Evolutionary conservation across 2,888 invertebrate genomes (phyloP).

Genomic region (Nymphalis polychloros): DNA sequence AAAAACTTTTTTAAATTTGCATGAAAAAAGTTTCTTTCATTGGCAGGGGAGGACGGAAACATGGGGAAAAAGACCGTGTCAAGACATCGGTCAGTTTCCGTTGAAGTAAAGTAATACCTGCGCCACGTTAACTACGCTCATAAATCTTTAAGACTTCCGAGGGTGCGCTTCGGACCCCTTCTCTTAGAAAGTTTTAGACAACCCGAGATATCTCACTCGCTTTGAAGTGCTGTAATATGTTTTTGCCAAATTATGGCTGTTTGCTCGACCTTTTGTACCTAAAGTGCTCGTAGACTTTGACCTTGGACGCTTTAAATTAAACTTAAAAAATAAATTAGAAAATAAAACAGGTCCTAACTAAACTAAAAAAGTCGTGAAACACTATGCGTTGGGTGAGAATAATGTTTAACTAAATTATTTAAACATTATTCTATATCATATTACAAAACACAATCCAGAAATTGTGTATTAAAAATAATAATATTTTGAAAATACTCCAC

Average conservation of each 20-base stretch:
- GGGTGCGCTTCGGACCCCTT: constrained; percentile 64
- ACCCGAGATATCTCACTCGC: constrained; percentile 22
- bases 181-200: constrained; percentile 41
- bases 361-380: neutral
- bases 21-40: constrained; percentile 9
- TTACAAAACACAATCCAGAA: no score
- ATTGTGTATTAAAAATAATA: no score
- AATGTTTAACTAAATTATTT: no score
- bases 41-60: neutral
- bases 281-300: neutral
- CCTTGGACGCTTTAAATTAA: neutral
- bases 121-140: constrained; percentile 70
- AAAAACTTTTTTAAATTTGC: neutral
- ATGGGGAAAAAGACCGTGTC: constrained; percentile 42
- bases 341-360: neutral
- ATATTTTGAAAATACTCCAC: no score
- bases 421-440: no score
- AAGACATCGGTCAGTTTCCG: constrained; percentile 63
- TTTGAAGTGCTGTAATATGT: constrained; percentile 19
- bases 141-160: constrained; percentile 72
- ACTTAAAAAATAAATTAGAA: neutral
- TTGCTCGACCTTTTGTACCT: constrained; percentile 12
- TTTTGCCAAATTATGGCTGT: constrained; percentile 18
- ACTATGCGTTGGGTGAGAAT: no score
- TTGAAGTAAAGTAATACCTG: constrained; percentile 65